Evolutionary conservation across 1,140 invertebrate species (phyloP), one percentile per base, ranked within the genome.

Genomic region (Bombus turneri): DNA sequence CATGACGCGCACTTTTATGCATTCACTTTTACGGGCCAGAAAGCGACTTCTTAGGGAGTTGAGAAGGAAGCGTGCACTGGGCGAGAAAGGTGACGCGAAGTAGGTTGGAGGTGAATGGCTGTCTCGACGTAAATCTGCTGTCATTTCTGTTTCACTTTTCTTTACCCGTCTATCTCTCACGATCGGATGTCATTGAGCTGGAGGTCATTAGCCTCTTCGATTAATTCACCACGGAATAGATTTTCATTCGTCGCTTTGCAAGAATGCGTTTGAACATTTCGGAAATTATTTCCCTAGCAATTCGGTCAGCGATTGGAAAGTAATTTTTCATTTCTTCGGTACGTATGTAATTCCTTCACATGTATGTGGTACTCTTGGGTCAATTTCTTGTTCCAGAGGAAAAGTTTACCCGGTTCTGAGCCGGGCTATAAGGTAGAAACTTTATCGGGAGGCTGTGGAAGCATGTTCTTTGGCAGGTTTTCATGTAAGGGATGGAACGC

Each of bases 1-100:
- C 91, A 91, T 83, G 90, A 83, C 81, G 90, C 89, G 83, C 83
- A 83, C 89, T 88, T 92, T 92, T 91, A 92, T 91, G 91, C 90
- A 92, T 93, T 91, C 92, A 88, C 87, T 93, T 92, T 91, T 91
- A 90, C 88, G 87, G 81, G 76, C 53, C 80, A 79, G 79, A 91
- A 88, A 92, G 87, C 90, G 91, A 87, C 87, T 91, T 86, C 88
- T 90, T 90, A 86, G 57, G 41, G 53, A 66, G 69, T 66, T 13
- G 72, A 18, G 68, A 75, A 81, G 66, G 37, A 72, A 66, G 31
- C 39, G 18, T 9, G 25, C 8, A 34, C 15, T 34, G 66, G 59
- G 47, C 53, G 57, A 66, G 25, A 71, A 62, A 53, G 69, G 47
- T 66, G 64, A 41, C 34, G 73, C 41, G 37, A 76, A 64, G 62